Base-by-base conservation (phyloP, 1,140 invertebrate species). In the Brachionus angularis region DNA sequence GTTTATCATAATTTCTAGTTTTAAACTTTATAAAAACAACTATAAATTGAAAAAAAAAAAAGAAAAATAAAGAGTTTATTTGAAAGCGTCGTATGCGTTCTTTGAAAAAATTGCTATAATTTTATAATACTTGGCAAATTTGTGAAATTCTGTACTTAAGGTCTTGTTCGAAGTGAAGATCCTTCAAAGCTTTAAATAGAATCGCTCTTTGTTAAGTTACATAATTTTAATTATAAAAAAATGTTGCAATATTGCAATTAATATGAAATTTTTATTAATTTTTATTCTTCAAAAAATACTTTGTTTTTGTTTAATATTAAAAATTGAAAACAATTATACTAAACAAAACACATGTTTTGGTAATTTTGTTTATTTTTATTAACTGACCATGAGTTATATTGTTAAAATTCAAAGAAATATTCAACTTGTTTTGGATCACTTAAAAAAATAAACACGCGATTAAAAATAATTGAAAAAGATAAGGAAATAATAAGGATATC, bases 191-290 rank as follows among this genome's bases (percentile, higher is more conserved):
- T n/a, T n/a, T n/a, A n/a, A n/a, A n/a, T n/a, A n/a, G n/a, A n/a
- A n/a, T n/a, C n/a, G n/a, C n/a, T n/a, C n/a, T n/a, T 58, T 58
- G 53, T 58, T 58, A 58, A 39, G 53, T 58, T 58, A 39, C 23
- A 39, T 58, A 25, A 58, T 39, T 14, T 39, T 23, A 58, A 58
- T 52, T 7, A 12, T 39, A 18, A 5, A 23, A 58, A 58, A 23
- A 31, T 58, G 39, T 58, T 58, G 53, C 53, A 58, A 58, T 58
- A 58, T 58, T 58, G 33, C 53, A 58, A 58, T 55, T 55, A 31
- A 33, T 33, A 31, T 55, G 29, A 55, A 55, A 33, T 14, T 55
- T 34, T 55, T n/a, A n/a, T n/a, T n/a, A n/a, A n/a, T n/a, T n/a
- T n/a, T n/a, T n/a, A n/a, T n/a, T n/a, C n/a, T n/a, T n/a, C n/a